Evolutionary conservation across 2,888 invertebrate species (phyloP), one percentile per base, ranked within the genome.

Genomic region (Callimorpha dominula): DNA sequence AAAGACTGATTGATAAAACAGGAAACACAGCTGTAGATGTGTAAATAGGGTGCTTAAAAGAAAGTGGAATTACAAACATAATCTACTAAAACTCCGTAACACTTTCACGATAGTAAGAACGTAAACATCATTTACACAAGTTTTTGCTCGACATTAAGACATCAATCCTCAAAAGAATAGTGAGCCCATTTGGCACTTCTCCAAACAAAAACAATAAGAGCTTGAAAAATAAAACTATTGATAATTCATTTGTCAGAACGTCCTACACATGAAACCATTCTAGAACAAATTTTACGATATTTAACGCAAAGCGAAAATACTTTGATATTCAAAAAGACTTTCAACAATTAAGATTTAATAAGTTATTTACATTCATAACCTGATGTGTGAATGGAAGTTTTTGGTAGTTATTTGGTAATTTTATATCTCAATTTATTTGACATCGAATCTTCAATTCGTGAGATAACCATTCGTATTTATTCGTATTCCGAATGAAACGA

Each of bases 181-280:
- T 89, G 88, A 88, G 91, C 85, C 91, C 91, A 92, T 93, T 93
- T 93, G 93, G 93, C 90, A 73, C 72, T 12, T 74, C 63, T 88
- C 94, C 93, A 93, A 91, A 82, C 81, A 88, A 91, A 93, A 92
- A 92, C 89, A 92, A 91, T 90, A 87, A 89, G 85, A 88, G 84
- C 85, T 84, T 83, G 80, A 87, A 89, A 90, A 89, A 89, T 87
- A 88, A 88, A 87, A 87, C 88, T 87, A 89, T 88, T 86, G 87
- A 89, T 88, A 90, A 88, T 86, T 90, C 87, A 86, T 89, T 87
- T 81, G 79, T 82, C 60, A 75, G 77, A 80, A 74, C 70, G 62
- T 76, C 71, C 71, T 70, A 68, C 68, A 50, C n/a, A 75, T 50
- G 17, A 70, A 67, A 74, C 74, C 5, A 52, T 69, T 77, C 49